phyloP scores from a whole-genome alignment of 2,888 invertebrate genomes.

The Cosmia pyralina region DNA sequence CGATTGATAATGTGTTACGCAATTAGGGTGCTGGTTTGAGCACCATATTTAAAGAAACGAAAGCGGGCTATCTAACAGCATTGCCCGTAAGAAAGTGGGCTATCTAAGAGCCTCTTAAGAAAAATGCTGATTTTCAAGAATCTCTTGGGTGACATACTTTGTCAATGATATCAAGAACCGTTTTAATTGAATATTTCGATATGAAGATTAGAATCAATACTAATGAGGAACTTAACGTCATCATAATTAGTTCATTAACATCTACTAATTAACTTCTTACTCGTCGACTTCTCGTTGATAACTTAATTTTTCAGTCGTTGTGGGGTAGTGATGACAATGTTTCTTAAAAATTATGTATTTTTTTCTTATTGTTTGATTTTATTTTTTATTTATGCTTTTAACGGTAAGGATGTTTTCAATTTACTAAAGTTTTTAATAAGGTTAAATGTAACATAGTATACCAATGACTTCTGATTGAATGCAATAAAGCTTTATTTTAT shows the following conservation, averaged over 20 bases:
- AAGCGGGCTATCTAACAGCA: no score
- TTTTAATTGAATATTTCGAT: conserved; percentile 13
- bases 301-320: neutral
- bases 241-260: conserved; percentile 29
- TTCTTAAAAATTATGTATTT: neutral
- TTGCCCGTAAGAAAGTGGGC: no score
- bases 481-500: neutral
- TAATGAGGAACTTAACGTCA: conserved; percentile 6
- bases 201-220: conserved; percentile 19
- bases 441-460: neutral
- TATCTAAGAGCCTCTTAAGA: neutral
- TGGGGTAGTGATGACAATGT: conserved; percentile 30
- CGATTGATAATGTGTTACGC: no score
- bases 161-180: neutral
- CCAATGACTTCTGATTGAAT: neutral
- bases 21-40: no score
- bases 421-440: neutral
- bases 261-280: conserved; percentile 16
- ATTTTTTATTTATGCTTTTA: neutral
- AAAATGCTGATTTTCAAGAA: neutral
- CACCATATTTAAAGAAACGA: no score
- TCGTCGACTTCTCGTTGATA: neutral
- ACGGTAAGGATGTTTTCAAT: conserved; percentile 5
- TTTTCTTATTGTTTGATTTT: neutral
- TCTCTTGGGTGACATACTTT: neutral